Base-by-base conservation (phyloP, 2,797 vertebrate species). In the Chaunax sp. region DNA sequence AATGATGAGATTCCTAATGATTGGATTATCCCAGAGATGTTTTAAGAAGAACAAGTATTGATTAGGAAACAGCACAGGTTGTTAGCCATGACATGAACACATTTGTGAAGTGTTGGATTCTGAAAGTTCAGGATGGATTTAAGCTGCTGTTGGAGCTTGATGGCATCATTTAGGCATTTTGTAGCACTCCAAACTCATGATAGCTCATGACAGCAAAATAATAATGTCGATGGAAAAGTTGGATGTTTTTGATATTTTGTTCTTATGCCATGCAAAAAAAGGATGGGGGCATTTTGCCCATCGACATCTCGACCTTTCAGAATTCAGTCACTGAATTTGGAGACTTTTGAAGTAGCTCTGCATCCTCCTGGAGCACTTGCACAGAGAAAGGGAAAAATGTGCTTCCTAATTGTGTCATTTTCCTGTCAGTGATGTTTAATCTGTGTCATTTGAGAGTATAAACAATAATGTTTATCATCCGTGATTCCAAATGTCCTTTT, bases 231-330 rank as follows among this genome's bases (percentile, higher is more conserved):
- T 37, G 35, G 9, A 11, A 37, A 37, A 1, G 13, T 6, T 6
- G 9, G 15, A 16, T 16, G 3, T 41, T 18, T 18, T 18, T 41
- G 40, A 3, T 41, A 16, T 18, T 41, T 43, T 45, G 9, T 75
- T 41, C 26, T 51, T 26, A 61, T 75, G 53, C 75, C 81, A 77
- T 76, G 79, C 79, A 75, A 75, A 56, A 70, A 30, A 14, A 46
- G 25, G 4, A 44, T 37, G 41, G 26, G 13, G 18, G 30, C 19
- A 33, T 33, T 1, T 15, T 45, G 49, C 13, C 56, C 11, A 30
- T 5, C 20, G 26, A 54, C 33, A 55, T 75, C 23, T 20, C 72
- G 58, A 77, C 59, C 50, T 79, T 73, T 77, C 60, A 54, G 51
- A 81, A 73, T 78, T 80, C 69, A 69, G 51, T 20, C 28, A 15